Percentiles rank a stretch among this genome's conserved stretches.
phyloP scores from a whole-genome alignment of 1,140 invertebrate genomes.

The Pectinophora gossypiella region DNA sequence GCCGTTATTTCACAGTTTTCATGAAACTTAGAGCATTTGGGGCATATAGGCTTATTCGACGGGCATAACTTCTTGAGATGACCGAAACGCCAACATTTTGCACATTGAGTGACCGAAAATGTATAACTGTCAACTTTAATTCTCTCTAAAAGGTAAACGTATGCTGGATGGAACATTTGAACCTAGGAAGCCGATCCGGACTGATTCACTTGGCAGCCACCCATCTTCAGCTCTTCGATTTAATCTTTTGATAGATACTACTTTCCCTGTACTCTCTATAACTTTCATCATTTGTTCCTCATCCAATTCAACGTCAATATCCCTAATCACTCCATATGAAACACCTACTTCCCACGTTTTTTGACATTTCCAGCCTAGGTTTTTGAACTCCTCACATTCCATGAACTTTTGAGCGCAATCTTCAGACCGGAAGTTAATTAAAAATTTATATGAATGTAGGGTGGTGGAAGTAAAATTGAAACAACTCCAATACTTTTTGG shows the following conservation, averaged over 20 bases:
- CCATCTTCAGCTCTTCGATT: conserved; percentile 13
- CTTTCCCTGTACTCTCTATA: neutral
- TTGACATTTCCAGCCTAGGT: conserved; percentile 13
- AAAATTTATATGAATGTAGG: conserved; percentile 17
- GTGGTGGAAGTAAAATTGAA: too few species aligned
- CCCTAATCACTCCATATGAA: conserved; percentile 18
- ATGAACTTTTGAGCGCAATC: conserved; percentile 14
- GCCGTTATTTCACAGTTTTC: neutral
- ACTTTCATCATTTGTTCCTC: conserved; percentile 6
- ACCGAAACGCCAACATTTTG: conserved; percentile 9
- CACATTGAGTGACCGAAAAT: conserved; percentile 21
- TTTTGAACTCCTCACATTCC: conserved; percentile 8
- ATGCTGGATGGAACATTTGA: conserved; percentile 12
- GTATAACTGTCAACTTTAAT: conserved; percentile 15
- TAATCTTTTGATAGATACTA: conserved; percentile 18
- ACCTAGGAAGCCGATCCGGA: conserved; percentile 24
- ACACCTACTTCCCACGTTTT: conserved; percentile 11
- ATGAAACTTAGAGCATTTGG: conserved; percentile 7
- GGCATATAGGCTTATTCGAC: conserved; percentile 5
- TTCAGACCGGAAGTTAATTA: conserved; percentile 12
- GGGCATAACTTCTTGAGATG: conserved; percentile 4
- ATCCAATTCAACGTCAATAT: conserved; percentile 18
- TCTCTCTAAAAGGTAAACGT: conserved; percentile 15
- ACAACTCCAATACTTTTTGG: too few species aligned
- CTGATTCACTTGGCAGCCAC: conserved; percentile 20